Evolutionary conservation across 2,113 vertebrate genomes (phyloP), one percentile per base, ranked within the genome.

Genomic region (Nanger granti): DNA sequence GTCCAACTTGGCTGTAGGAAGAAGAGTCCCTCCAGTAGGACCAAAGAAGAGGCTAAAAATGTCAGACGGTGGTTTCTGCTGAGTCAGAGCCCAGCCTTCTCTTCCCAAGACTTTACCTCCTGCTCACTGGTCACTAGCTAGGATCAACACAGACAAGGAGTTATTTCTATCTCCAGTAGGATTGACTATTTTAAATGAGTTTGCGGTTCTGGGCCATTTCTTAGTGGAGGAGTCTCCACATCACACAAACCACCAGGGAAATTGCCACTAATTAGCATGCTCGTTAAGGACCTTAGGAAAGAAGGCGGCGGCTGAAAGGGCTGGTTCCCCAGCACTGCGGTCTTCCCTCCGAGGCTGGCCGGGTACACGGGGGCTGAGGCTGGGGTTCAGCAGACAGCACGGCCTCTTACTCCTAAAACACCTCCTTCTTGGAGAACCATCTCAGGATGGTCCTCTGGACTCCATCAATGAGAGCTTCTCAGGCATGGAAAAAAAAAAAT

Each of bases 171-270:
- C 94, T 97, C 66, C 83, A 88, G 95, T 94, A 97, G 95, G 60
- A 96, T 8, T 64, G 90, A 95, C 98, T 96, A 96, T 97, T 98
- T 97, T 94, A 96, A 98, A 95, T 94, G 85, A 96, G 92, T 92
- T 62, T 79, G 95, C 0, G 91, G 98, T 97, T 95, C 96, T 34
- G 29, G 76, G 82, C 76, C 90, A 93, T 97, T 92, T 98, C 96
- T 97, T 95, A 84, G 97, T 95, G 64, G 93, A 97, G 87, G 92
- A 88, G 95, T 97, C 41, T 89, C 98, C 97, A 97, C 98, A 98
- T 98, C 97, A 98, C 94, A 98, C 90, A 93, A 98, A 97, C 98
- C 98, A 98, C 97, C 90, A 91, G 80, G 57, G 83, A 90, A 98
- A 97, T 96, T 92, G 92, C 89, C 95, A 96, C 96, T 93, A 97